These are phyloP conservation scores for Spodoptera littoralis DNA, from an alignment of 2,888 invertebrate species.

Conservation along the genomic window DNA sequence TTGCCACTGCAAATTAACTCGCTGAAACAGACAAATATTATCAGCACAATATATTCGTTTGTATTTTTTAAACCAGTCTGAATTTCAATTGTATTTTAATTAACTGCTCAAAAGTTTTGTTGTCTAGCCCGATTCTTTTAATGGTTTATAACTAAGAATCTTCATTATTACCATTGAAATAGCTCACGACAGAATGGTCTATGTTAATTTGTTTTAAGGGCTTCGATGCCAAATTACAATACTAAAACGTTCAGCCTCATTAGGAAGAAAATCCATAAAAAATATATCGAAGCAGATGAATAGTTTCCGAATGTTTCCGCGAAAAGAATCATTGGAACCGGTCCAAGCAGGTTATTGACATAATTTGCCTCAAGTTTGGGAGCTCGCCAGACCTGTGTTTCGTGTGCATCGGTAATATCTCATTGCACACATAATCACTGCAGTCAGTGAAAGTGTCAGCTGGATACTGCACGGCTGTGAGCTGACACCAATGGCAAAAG, in stretches of 20 bases:
- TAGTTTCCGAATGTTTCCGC: conserved; percentile 42
- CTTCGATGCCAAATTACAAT: conserved; percentile 13
- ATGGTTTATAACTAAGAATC: too few species aligned
- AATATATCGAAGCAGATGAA: conserved; percentile 26
- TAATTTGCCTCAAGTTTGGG: conserved; percentile 54
- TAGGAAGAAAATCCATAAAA: conserved; percentile 32
- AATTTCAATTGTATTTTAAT: too few species aligned
- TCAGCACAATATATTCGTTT: too few species aligned
- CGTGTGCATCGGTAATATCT: conserved; percentile 48
- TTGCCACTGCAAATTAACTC: too few species aligned
- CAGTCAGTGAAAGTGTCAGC: conserved; percentile 45
- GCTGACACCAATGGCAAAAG: background rate
- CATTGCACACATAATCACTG: conserved; percentile 30
- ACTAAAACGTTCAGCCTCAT: conserved; percentile 30
- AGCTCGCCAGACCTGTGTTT: conserved; percentile 53
- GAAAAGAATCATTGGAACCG: conserved; percentile 45
- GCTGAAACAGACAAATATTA: too few species aligned
- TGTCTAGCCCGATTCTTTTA: too few species aligned
- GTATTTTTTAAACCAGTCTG: too few species aligned
- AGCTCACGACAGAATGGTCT: background rate
- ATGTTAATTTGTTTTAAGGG: background rate
- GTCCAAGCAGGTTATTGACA: conserved; percentile 63
- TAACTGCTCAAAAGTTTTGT: too few species aligned
- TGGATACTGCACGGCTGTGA: conserved; percentile 14
- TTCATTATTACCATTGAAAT: background rate